Evolutionary conservation across 2,113 vertebrate genomes (phyloP), one percentile per base, ranked within the genome.

Genomic region (Microtus richardsoni): DNA sequence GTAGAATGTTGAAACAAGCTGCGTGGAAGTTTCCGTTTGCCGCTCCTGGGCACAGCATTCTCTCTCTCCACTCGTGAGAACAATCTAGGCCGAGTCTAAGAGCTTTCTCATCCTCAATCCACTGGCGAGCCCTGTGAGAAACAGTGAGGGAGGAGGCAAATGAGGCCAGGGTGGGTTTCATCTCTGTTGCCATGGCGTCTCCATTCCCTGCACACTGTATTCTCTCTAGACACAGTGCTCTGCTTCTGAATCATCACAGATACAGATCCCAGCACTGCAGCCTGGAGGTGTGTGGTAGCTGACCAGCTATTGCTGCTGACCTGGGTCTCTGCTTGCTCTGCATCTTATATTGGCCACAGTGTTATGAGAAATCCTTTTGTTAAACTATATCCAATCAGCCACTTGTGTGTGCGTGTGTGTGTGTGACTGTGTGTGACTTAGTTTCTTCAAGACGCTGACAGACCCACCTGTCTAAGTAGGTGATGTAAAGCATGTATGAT

Each of bases 41-140:
- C 36, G 70, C 73, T 74, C 26, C 10, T 26, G 62, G 16, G 12
- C 19, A 36, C 3, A 52, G 75, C 44, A 12, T 85, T 66, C 47
- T 73, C 26, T 87, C 8, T 77, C 79, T 94, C 68, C 9, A 83
- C 80, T 92, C n/a, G 33, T 62, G 52, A 90, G 26, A 95, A 47
- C 33, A 21, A n/a, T 80, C 49, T 88, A 19, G 12, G 74, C 54
- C 62, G 60, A 89, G 22, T 89, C 39, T 82, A 64, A 89, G 44
- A 73, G 13, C 74, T 78, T 86, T 17, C 47, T 78, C 79, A 17
- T 52, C 52, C 68, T 74, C 58, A 62, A 62, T 41, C n/a, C 47
- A 44, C 0, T 91, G 41, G 78, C 10, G 8, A 86, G 14, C 36
- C 41, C 66, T 52, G 44, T 87, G 14, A 44, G 68, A 92, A 82